Evolutionary conservation across 1,140 invertebrate genomes (phyloP), one percentile per base, ranked within the genome.

Genomic region (Campoletis sonorensis): DNA sequence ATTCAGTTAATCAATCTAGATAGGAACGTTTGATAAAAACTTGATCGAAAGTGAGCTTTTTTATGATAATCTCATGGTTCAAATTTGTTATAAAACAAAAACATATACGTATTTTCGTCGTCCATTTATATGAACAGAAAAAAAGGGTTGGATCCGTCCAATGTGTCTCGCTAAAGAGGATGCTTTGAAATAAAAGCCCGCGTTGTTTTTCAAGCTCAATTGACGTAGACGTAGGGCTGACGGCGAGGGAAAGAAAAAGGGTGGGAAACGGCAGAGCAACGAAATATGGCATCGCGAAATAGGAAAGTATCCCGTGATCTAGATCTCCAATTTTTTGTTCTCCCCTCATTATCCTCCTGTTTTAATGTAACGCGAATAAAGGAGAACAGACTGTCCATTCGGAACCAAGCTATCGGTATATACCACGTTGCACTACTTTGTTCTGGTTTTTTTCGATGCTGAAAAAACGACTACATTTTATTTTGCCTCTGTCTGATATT

Each of bases 311-410:
- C 49, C 33, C 72, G 49, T 75, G 72, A 75, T 75, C 49, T n/a
- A 75, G 72, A 33, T 75, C 49, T 54, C 23, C 8, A 27, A 45
- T 30, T 75, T 75, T 75, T 75, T 30, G 2, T 26, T 26, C 21
- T 26, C 23, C 58, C 23, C 61, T 64, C n/a, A 54, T 54, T 64
- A 64, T 23, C 23, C n/a, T 54, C 15, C 21, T 27, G 26, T 27
- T 30, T 54, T 54, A 75, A 54, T 70, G 67, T 75, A 75, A 75
- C 72, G 49, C 54, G 72, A 58, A 54, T 30, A 51, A 54, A 75
- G 27, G 49, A 75, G 49, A 64, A 26, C n/a, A 64, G 40, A n/a
- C 26, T 58, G 23, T 54, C 45, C 45, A 27, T 4, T 4, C 13
- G 45, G 27, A 11, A 18, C 26, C 30, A 21, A 71, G 27, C 27